phyloP scores from a whole-genome alignment of 2,888 invertebrate species.

The Spodoptera picta region DNA sequence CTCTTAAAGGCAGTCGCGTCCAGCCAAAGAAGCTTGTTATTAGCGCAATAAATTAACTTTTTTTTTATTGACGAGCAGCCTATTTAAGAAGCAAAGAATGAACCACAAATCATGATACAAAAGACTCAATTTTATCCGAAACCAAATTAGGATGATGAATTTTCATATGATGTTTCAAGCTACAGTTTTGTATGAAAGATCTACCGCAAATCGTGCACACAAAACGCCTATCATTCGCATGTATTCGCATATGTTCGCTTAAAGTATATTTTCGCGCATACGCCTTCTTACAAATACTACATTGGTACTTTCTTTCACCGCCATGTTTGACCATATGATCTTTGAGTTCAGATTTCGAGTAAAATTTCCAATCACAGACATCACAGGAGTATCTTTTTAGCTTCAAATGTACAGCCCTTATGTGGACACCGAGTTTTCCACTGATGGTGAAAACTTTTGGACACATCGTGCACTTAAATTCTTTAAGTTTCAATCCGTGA shows the following conservation, averaged over 20 bases:
- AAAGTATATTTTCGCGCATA: conserved; percentile 83
- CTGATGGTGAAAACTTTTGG: conserved; percentile 78
- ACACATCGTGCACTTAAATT: conserved; percentile 80
- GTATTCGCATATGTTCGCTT: conserved; percentile 82
- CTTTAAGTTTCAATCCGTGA: conserved; percentile 80
- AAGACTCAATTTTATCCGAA: conserved; percentile 39
- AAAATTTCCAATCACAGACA: conserved; percentile 87
- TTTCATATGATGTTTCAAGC: conserved; percentile 78
- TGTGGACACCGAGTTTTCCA: conserved; percentile 78
- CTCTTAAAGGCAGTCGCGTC: too few relatives aligned
- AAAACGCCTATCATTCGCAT: conserved; percentile 79
- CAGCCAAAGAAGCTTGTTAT: too few relatives aligned
- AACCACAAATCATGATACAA: conserved; percentile 26
- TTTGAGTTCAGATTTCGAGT: conserved; percentile 86
- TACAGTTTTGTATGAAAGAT: conserved; percentile 80
- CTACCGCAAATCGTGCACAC: conserved; percentile 76
- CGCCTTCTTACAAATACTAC: conserved; percentile 84
- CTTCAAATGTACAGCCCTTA: conserved; percentile 81
- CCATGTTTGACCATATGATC: conserved; percentile 87
- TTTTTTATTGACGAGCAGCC: too few relatives aligned
- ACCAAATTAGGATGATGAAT: conserved; percentile 72
- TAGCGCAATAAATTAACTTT: too few relatives aligned
- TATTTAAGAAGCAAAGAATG: neutral
- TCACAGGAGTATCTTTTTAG: conserved; percentile 81
- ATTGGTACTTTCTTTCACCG: conserved; percentile 85